Conservation (phyloP, 2,888 invertebrate species). For the Keiferia lycopersicella region DNA sequence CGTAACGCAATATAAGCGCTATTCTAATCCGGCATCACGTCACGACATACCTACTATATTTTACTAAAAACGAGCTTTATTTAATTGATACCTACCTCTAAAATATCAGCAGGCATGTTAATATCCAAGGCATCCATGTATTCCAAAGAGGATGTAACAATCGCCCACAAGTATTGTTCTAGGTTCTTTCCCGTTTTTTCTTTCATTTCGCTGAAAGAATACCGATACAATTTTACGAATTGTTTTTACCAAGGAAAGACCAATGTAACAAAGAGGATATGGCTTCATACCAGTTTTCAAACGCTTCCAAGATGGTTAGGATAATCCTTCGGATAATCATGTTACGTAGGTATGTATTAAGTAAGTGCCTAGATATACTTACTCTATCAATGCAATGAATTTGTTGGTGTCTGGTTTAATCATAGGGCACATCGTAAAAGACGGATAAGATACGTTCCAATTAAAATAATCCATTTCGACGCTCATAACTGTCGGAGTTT, state of each 20-base stretch:
- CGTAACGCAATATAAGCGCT: too few relatives aligned
- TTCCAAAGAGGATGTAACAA: slow-evolving; percentile 49
- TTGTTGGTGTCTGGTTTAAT: slow-evolving; percentile 74
- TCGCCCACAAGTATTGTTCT: slow-evolving; percentile 47
- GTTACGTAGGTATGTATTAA: too few relatives aligned
- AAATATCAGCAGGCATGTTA: slow-evolving; percentile 43
- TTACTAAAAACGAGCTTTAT: too few relatives aligned
- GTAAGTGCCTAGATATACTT: slow-evolving; percentile 33
- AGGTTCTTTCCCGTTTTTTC: slow-evolving; percentile 45
- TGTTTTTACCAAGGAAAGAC: too few relatives aligned
- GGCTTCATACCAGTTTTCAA: too few relatives aligned
- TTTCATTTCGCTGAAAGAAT: slow-evolving; percentile 44
- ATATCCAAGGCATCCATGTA: slow-evolving; percentile 46
- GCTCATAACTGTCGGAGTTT: slow-evolving; percentile 85
- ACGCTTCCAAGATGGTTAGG: too few relatives aligned
- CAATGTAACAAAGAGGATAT: too few relatives aligned
- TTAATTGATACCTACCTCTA: slow-evolving; percentile 40
- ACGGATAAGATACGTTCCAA: slow-evolving; percentile 86
- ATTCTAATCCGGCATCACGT: too few relatives aligned
- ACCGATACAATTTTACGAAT: background rate
- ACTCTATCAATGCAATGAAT: slow-evolving; percentile 53
- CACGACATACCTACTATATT: too few relatives aligned
- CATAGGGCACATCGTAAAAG: slow-evolving; percentile 84
- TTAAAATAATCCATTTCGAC: slow-evolving; percentile 86
- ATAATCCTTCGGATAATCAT: too few relatives aligned